Percentiles rank a stretch among this genome's conserved stretches.
Evolutionary conservation across 2,797 vertebrate species (phyloP).

Genomic region (Ptychadena robeensis): DNA sequence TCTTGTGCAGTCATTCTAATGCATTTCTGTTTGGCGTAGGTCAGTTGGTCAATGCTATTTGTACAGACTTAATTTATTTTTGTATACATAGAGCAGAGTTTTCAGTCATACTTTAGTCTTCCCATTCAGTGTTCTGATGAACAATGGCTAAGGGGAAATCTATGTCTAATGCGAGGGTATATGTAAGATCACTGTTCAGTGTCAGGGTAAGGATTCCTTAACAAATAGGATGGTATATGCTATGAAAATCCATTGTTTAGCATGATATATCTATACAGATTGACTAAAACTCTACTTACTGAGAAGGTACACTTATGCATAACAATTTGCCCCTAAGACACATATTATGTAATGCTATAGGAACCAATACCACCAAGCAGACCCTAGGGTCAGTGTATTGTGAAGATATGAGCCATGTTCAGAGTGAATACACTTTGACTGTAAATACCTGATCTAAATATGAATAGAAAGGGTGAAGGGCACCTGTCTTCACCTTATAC

Average conservation of each 20-base stretch:
- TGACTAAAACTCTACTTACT: not conserved
- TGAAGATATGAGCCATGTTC: too few species aligned
- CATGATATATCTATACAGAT: not conserved
- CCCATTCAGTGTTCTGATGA: not conserved
- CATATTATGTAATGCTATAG: not conserved
- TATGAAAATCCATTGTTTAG: not conserved
- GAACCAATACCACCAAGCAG: not conserved
- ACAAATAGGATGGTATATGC: not conserved
- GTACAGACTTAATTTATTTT: not conserved
- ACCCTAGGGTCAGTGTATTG: too few species aligned
- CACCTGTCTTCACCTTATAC: too few species aligned
- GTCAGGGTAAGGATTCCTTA: not conserved
- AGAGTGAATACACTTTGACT: too few species aligned
- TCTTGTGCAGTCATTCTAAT: not conserved
- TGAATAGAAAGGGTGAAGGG: too few species aligned
- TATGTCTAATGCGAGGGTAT: not conserved
- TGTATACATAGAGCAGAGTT: not conserved
- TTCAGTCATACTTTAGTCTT: not conserved
- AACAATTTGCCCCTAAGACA: not conserved
- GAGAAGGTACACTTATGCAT: not conserved
- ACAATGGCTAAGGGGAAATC: not conserved
- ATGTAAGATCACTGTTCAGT: not conserved
- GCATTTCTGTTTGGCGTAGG: constrained; percentile 7
- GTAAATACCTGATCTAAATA: too few species aligned
- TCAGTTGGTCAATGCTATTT: constrained; percentile 22